Evolutionary conservation across 2,888 invertebrate species (phyloP), one percentile per base, ranked within the genome.

Genomic region (Hypena proboscidalis): DNA sequence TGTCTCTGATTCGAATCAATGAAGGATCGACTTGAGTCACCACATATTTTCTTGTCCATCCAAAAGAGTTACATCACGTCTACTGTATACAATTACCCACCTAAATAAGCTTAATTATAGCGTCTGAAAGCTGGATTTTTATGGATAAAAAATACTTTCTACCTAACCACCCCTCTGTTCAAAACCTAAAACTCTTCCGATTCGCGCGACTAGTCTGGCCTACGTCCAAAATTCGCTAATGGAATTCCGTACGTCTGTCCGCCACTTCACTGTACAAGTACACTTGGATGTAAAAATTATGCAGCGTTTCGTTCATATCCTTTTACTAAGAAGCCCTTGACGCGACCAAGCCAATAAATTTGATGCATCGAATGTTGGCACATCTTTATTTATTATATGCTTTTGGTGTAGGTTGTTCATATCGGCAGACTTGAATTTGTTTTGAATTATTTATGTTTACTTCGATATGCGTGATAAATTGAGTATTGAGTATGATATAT

Each of bases 211-310:
- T 45, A 57, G 50, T 43, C 80, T 88, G 88, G 88, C 85, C 68
- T 52, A 17, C 61, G 74, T 83, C 88, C 88, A 89, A 85, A 79
- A 80, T 63, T 80, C 78, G 71, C 85, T 86, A 88, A 88, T 87
- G 84, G 83, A 85, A 77, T 80, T 80, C 74, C 55, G 83, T 77
- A 70, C 80, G 77, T 75, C 80, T 83, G 82, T 85, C 83, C 85
- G 80, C 58, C 78, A 72, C 83, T 85, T 77, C 75, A 81, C 68
- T 58, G 65, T 66, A 58, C 54, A 62, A 74, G 58, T 68, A 76
- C 70, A 68, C 78, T 83, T 72, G 69, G 60, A 74, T 79, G 73
- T 74, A 75, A 85, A 85, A 85, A 83, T 80, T 79, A 82, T 83
- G 77, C 78, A 68, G 65, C 67, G 65, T 70, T 77, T 76, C 69